phyloP scores from a whole-genome alignment of 2,888 invertebrate species.

The Melinaea marsaeus region DNA sequence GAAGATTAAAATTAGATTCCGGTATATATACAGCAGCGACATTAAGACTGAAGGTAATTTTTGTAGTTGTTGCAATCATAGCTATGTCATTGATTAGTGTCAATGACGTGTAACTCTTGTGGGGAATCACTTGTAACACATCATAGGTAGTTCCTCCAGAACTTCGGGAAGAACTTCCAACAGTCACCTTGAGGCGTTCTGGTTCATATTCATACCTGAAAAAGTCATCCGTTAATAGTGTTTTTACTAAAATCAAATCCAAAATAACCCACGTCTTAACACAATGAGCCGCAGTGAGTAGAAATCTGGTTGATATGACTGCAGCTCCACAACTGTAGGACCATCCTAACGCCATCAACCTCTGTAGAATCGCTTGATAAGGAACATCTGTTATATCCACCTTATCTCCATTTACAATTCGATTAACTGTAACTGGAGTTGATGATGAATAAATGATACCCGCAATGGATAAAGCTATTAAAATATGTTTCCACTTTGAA shows the following conservation, averaged over 20 bases:
- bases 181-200: constrained; percentile 46
- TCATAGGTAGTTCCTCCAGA: constrained; percentile 55
- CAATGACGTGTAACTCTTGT: constrained; percentile 47
- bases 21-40: constrained; percentile 50
- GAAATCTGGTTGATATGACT: constrained; percentile 46
- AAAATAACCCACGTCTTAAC: constrained; percentile 45
- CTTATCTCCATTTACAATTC: constrained; percentile 68
- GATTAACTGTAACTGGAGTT: constrained; percentile 34
- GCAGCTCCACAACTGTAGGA: constrained; percentile 63
- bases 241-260: constrained; percentile 1
- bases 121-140: constrained; percentile 45
- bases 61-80: constrained; percentile 45
- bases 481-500: not conserved
- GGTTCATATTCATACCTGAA: constrained; percentile 48
- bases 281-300: constrained; percentile 70
- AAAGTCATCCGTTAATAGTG: constrained; percentile 16
- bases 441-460: constrained; percentile 11
- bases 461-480: constrained; percentile 1
- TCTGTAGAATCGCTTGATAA: constrained; percentile 61
- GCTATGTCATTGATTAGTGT: constrained; percentile 63
- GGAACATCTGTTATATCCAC: constrained; percentile 62
- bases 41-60: constrained; percentile 46
- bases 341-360: constrained; percentile 48
- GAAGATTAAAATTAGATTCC: constrained; percentile 38
- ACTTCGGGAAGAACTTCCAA: constrained; percentile 52